These are phyloP conservation scores for Exaiptasia diaphana DNA, from an alignment of 64 coral and sea anemone genomes.

Conservation along the genomic window DNA sequence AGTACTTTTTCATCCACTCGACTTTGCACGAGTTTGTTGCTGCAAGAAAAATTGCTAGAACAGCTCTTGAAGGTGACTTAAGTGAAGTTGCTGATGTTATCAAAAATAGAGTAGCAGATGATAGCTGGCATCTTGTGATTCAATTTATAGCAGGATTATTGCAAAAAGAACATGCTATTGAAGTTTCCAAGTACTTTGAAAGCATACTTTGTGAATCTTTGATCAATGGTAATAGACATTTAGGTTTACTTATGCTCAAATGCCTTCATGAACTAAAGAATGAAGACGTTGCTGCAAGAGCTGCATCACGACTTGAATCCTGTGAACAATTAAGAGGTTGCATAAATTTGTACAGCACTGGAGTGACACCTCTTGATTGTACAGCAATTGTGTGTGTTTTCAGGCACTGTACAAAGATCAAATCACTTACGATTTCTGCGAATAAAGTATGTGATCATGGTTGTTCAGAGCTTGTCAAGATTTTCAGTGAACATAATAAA, in stretches of 20 bases:
- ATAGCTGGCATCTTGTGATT: conserved; percentile 21
- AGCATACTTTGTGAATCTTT: no score
- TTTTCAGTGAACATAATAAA: background rate
- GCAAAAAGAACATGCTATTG: background rate
- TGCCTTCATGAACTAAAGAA: background rate
- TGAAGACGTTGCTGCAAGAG: background rate
- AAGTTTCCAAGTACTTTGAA: background rate
- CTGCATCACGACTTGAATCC: background rate
- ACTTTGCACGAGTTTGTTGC: conserved; percentile 38
- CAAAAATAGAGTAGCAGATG: background rate
- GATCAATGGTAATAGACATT: no score
- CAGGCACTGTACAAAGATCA: background rate
- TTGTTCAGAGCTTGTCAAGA: background rate
- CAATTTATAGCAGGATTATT: conserved; percentile 23
- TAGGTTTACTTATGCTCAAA: background rate
- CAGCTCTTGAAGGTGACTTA: background rate
- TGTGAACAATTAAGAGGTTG: no score
- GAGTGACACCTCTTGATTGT: background rate
- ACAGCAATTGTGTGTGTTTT: background rate
- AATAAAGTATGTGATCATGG: background rate
- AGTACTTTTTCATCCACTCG: conserved; percentile 10
- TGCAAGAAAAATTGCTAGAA: conserved; percentile 20
- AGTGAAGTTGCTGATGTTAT: background rate
- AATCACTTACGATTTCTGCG: background rate
- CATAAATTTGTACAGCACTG: background rate